Evolutionary conservation across 2,888 invertebrate genomes (phyloP), one percentile per base, ranked within the genome.

Genomic region (Sarcophaga variegata): DNA sequence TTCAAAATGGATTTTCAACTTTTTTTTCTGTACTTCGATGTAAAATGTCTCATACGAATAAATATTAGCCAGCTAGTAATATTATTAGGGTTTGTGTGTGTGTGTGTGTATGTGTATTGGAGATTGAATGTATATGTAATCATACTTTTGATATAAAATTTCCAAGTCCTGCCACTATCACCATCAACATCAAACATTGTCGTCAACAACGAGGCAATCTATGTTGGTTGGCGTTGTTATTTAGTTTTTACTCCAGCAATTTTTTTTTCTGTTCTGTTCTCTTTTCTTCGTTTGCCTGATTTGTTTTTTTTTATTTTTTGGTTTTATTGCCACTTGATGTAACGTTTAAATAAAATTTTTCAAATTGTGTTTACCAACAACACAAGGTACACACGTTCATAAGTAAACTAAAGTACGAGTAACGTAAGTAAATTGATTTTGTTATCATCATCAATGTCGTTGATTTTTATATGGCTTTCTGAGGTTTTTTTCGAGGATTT

Each of bases 301-400:
- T 72, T 11, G 22, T 60, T 60, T 78, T 80, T 84, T 20, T 20
- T 20, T 20, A 20, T 20, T 71, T 80, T 64, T 60, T 47, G 6
- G 54, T 80, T 71, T 72, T 82, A 67, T 81, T 82, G 84, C 37
- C 37, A 37, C 37, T 37, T 37, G 37, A 37, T 37, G 37, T 79
- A 84, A 87, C 78, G 87, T 82, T 84, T 84, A 84, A 87, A 84
- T 84, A 84, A 87, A 87, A 84, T 14, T 14, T 87, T 84, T 79
- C 71, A 82, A 87, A 87, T 80, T 87, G 84, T 84, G 69, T 87
- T 84, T 87, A 76, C 84, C 84, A 76, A 72, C 81, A 76, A 87
- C 84, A 79, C 81, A 76, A 87, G 87, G 49, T 84, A 76, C 70
- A 81, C 84, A 81, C 84, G 79, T 87, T 14, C 49, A 49, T 49